Evolutionary conservation across 1,140 invertebrate genomes (phyloP), one percentile per base, ranked within the genome.

Genomic region (Semibalanus balanoides): DNA sequence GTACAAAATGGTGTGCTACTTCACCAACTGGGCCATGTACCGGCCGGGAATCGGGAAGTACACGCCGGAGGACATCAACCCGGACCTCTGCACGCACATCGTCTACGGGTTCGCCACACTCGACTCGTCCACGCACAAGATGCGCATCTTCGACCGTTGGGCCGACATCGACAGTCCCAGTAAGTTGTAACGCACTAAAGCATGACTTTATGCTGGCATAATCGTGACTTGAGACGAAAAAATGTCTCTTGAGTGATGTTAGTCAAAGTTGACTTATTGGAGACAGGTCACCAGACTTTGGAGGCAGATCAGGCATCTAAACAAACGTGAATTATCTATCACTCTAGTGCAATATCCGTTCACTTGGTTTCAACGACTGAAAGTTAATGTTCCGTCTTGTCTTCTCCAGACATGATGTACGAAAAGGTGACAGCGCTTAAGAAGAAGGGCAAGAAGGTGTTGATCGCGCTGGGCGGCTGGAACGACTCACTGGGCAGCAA

Each of bases 81-180:
- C 91, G 0, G 88, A 89, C 40, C 85, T 96, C 0, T 96, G 94
- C 81, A 95, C 94, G 0, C 94, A 96, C 81, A 90, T 96, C 74
- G 88, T 96, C 0, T 96, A 96, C 81, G 94, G 93, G 30, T 96
- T 96, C 81, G 93, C 93, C 0, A 92, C 94, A 0, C 82, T 96
- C 29, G 91, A 94, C 79, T 89, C 88, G 75, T 89, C 91, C 0
- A 89, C 90, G 22, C 83, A 94, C 0, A 88, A 89, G 0, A 89
- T 95, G 51, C 92, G 90, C 79, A 89, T 91, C 0, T 92, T 93
- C 80, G 93, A 95, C 83, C 90, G 92, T 1, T 95, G 93, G 93
- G 91, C 92, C 0, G 93, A 95, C 82, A 90, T 90, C 81, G 92
- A 94, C 80, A 93, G 94, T 1, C 70, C 70, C 11, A 72, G 70